Evolutionary conservation across 2,888 invertebrate species (phyloP).

Genomic region (Noctua janthina): DNA sequence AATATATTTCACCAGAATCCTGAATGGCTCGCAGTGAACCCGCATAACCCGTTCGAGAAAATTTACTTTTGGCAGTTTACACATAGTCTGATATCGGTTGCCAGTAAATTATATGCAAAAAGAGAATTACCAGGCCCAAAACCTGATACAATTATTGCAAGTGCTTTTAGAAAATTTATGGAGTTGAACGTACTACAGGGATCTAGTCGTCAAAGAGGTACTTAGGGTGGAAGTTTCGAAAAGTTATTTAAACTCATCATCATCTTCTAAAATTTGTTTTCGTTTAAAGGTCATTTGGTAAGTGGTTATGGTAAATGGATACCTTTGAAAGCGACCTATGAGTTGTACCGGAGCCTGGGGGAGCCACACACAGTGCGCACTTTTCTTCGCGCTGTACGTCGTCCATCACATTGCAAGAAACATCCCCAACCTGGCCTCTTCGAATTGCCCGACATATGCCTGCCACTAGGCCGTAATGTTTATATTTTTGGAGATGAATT

Average conservation of each 20-base stretch:
- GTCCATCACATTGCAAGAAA: constrained; percentile 72
- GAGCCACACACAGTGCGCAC: constrained; percentile 86
- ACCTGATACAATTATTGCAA: constrained; percentile 87
- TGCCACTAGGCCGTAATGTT: constrained; percentile 78
- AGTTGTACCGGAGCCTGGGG: constrained; percentile 84
- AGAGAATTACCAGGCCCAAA: constrained; percentile 77
- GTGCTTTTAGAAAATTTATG: constrained; percentile 89
- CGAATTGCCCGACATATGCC: constrained; percentile 70
- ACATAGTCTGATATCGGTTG: constrained; percentile 88
- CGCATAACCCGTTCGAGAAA: constrained; percentile 90
- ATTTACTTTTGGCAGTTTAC: constrained; percentile 92
- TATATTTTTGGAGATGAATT: constrained; percentile 83
- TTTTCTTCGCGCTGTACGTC: constrained; percentile 80
- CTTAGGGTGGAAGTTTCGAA: not conserved
- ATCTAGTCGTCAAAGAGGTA: constrained; percentile 83
- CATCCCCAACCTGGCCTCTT: constrained; percentile 68
- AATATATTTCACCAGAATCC: constrained; percentile 85
- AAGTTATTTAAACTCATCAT: not conserved
- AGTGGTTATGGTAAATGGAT: constrained; percentile 80
- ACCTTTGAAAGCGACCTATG: constrained; percentile 85
- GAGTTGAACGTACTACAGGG: constrained; percentile 85
- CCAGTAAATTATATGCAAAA: constrained; percentile 86
- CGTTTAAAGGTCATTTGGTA: constrained; percentile 76
- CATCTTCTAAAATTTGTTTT: constrained; percentile 2
- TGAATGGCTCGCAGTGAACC: constrained; percentile 82